These are phyloP conservation scores for Acanthoscelides obtectus DNA, from an alignment of 2,888 invertebrate species.

Conservation along the genomic window DNA sequence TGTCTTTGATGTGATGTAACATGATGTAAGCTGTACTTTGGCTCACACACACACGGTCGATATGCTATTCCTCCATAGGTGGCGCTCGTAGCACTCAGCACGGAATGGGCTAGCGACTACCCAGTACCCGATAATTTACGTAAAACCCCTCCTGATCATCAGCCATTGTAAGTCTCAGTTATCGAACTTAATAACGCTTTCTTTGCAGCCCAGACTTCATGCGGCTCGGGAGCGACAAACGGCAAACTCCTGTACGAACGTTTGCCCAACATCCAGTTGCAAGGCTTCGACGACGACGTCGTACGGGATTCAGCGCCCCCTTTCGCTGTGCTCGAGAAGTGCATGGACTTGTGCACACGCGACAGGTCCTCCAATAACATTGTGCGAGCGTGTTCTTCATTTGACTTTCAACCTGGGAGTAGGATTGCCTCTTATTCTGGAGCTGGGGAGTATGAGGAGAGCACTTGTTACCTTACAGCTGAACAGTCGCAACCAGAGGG, in stretches of 20 bases:
- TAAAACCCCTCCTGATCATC: too few species aligned
- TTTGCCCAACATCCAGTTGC: conserved; percentile 82
- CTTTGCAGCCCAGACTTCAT: conserved; percentile 75
- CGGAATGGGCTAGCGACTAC: too few species aligned
- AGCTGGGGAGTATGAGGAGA: conserved; percentile 82
- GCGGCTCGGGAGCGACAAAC: conserved; percentile 73
- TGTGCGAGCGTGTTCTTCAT: conserved; percentile 80
- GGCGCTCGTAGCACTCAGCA: too few species aligned
- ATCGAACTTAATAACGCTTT: neutral
- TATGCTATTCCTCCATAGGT: too few species aligned
- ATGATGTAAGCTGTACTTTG: too few species aligned
- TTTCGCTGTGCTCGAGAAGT: conserved; percentile 82
- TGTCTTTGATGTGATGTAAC: too few species aligned
- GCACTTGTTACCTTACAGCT: conserved; percentile 78
- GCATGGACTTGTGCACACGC: conserved; percentile 72
- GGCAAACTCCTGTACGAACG: conserved; percentile 86
- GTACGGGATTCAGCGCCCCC: conserved; percentile 82
- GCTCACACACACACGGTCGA: too few species aligned
- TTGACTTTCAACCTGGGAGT: conserved; percentile 87
- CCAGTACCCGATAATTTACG: too few species aligned
- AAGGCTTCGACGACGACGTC: conserved; percentile 85
- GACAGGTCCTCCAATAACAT: conserved; percentile 77
- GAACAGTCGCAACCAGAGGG: conserved; percentile 87
- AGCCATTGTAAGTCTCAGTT: too few species aligned
- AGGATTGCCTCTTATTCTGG: conserved; percentile 76